Percentiles rank a stretch among this genome's conserved stretches.
phyloP scores from a whole-genome alignment of 2,797 vertebrate genomes.

The Bovichtus variegatus region DNA sequence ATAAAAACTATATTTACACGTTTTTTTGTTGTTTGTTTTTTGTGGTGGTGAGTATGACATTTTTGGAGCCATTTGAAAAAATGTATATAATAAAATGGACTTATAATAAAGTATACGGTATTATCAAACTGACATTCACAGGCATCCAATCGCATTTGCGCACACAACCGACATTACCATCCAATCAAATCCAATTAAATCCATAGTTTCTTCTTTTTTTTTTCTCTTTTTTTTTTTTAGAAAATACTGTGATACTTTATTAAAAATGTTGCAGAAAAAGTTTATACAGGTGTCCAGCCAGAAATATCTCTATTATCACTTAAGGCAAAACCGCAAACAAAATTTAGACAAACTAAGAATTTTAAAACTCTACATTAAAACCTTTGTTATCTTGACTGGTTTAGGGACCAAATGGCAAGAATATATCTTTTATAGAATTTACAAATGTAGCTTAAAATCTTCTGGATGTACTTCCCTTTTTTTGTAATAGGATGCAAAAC shows the following conservation, averaged over 20 bases:
- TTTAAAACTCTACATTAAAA: constrained; percentile 86
- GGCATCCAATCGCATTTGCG: constrained; percentile 17
- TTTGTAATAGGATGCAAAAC: constrained; percentile 85
- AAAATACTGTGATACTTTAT: constrained; percentile 99
- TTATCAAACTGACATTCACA: neutral
- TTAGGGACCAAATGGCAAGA: constrained; percentile 88
- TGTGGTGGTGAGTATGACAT: too few relatives aligned
- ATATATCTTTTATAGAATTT: constrained; percentile 86
- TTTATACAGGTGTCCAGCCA: constrained; percentile 98
- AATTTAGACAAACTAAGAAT: constrained; percentile 88
- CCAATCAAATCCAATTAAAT: constrained; percentile 20
- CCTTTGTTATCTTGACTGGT: constrained; percentile 87
- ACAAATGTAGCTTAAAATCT: constrained; percentile 85
- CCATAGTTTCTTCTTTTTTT: constrained; percentile 9
- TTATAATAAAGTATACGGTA: neutral
- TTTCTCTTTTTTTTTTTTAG: constrained; percentile 90
- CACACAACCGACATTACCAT: constrained; percentile 42
- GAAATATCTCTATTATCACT: constrained; percentile 96
- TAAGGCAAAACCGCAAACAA: constrained; percentile 96
- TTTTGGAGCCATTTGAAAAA: too few relatives aligned
- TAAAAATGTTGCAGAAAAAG: constrained; percentile 98
- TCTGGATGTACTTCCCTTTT: constrained; percentile 63
- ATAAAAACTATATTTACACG: too few relatives aligned
- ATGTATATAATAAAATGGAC: fast-evolving
- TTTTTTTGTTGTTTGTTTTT: too few relatives aligned